Conservation (phyloP, 2,113 vertebrate species). For the Urocolius indicus region DNA sequence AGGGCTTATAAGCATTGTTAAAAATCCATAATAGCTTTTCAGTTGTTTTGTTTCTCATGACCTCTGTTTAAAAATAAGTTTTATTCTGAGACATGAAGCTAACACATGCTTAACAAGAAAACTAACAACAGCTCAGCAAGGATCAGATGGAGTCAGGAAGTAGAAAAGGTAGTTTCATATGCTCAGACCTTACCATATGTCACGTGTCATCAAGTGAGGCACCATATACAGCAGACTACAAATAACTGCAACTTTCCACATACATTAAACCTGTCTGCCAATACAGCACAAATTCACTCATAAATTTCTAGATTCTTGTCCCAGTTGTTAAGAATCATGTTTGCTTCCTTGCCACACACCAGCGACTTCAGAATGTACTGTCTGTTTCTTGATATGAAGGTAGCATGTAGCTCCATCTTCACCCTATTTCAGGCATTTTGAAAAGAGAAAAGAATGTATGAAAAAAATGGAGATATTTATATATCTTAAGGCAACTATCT, state of each 20-base stretch:
- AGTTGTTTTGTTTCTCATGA: neutral
- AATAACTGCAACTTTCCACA: neutral
- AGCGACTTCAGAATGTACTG: fast-evolving
- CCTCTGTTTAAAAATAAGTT: neutral
- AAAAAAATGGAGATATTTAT: neutral
- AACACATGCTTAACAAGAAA: neutral
- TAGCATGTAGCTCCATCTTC: neutral
- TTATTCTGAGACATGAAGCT: neutral
- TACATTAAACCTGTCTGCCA: neutral
- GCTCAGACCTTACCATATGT: neutral
- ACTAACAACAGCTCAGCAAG: neutral
- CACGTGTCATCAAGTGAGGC: neutral
- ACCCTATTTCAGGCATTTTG: neutral
- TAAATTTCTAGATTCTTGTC: neutral
- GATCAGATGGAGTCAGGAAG: neutral
- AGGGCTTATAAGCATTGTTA: neutral
- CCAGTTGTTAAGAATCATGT: neutral
- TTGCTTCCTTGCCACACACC: neutral
- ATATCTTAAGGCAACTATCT: neutral
- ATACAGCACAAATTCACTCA: neutral
- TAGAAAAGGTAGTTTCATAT: neutral
- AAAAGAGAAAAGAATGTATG: neutral
- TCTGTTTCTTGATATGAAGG: neutral
- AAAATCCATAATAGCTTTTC: slow-evolving; percentile 19
- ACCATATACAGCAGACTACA: neutral